Base-by-base conservation (phyloP, 2,797 vertebrate species). In the Malacoraja senta region DNA sequence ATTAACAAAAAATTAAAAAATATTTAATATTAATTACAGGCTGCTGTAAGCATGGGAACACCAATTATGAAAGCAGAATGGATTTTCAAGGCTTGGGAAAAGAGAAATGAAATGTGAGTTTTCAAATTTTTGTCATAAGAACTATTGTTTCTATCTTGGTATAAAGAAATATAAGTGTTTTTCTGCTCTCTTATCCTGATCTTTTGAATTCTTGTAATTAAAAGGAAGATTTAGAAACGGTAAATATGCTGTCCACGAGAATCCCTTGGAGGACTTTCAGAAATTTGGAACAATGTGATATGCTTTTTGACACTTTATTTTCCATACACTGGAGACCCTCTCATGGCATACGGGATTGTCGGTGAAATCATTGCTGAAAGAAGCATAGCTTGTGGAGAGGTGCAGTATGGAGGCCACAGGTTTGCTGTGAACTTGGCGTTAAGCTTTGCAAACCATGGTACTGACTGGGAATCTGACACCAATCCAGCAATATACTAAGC, bases 81-180 rank as follows among this genome's bases (percentile, higher is more conserved):
- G 99, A 99, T 99, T 95, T 96, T 96, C 93, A 97, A 98, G 94
- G 96, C 99, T 63, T 99, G 99, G 99, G 98, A 99, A 94, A 98
- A 95, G 94, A 97, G 97, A 94, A 96, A 99, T 95, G 97, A 99
- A 72, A 94, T 96, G 99, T 99, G 97, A 96, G 98, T 97, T 1
- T 94, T 94, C 83, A 38, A 19, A 61, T 38, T 7, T 53, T 29
- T 61, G 74, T n/a, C 13, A 72, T 88, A 88, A 68, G 13, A 79
- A 21, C 32, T n/a, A 21, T 68, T 35, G 0, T 35, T 61, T 7
- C 61, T 35, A 19, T n/a, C 44, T 91, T n/a, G 15, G 19, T 68
- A 63, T 61, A 32, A 68, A 74, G 44, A 53, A 53, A 53, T 53
- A 53, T 53, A 53, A 4, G 4, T 38, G 38, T 6, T 53, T 53